Conservation (phyloP, 2,113 vertebrate genomes). For the Rostratula benghalensis region DNA sequence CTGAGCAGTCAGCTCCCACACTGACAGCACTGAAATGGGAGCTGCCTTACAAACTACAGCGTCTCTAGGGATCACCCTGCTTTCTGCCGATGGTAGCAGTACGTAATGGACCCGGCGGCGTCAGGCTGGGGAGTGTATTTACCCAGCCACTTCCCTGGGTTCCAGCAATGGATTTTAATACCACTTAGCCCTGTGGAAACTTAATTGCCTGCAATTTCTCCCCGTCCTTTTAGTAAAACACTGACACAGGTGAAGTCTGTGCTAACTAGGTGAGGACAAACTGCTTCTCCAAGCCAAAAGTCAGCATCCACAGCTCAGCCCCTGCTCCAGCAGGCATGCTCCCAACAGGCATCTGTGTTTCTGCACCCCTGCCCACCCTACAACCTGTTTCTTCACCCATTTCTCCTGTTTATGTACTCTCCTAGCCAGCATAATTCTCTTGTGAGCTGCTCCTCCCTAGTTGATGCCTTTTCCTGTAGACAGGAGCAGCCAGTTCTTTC, state of each 20-base stretch:
- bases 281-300: not conserved
- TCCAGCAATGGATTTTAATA: not conserved
- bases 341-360: not conserved
- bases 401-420: not conserved
- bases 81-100: not conserved
- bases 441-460: not conserved
- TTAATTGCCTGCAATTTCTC: not conserved
- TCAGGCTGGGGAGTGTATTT: not conserved
- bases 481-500: not conserved
- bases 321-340: not conserved
- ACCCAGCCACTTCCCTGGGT: not conserved
- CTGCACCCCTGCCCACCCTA: not conserved
- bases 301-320: fast-evolving
- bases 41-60: not conserved
- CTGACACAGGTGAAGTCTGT: not conserved
- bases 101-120: not conserved
- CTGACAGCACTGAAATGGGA: not conserved
- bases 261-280: not conserved
- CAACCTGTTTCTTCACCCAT: not conserved
- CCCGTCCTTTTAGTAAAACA: not conserved
- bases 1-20: not conserved
- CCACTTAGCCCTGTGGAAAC: conserved; percentile 3
- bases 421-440: not conserved
- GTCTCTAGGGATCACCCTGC: fast-evolving
- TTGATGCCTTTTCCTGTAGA: not conserved